These are phyloP conservation scores for Ypsolopha scabrella DNA, from an alignment of 2,888 invertebrate species.

Conservation along the genomic window DNA sequence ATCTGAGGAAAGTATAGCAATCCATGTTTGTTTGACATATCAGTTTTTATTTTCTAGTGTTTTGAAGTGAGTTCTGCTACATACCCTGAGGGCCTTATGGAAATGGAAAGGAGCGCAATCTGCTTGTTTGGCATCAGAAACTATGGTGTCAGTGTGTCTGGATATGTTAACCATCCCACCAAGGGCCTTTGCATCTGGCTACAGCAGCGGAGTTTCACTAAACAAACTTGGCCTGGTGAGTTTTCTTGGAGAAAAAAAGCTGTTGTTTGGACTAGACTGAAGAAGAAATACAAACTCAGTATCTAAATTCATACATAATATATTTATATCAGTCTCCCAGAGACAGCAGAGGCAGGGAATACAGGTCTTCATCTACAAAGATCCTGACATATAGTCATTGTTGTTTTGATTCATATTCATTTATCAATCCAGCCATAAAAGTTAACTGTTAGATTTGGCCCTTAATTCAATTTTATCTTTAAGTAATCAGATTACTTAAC, in stretches of 20 bases:
- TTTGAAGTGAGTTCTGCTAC: slow-evolving; percentile 86
- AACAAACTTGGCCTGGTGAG: slow-evolving; percentile 93
- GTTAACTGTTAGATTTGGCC: too few relatives aligned
- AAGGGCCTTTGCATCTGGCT: slow-evolving; percentile 93
- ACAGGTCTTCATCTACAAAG: too few relatives aligned
- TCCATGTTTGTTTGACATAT: background rate
- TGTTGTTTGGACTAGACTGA: too few relatives aligned
- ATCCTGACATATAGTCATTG: too few relatives aligned
- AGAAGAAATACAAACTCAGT: too few relatives aligned
- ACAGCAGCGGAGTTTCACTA: slow-evolving; percentile 89
- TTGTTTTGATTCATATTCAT: too few relatives aligned
- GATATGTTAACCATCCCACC: slow-evolving; percentile 87
- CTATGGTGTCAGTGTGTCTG: slow-evolving; percentile 96
- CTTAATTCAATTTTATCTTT: too few relatives aligned
- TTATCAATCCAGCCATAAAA: too few relatives aligned
- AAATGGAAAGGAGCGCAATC: slow-evolving; percentile 94
- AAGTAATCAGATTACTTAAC: too few relatives aligned
- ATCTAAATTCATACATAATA: too few relatives aligned
- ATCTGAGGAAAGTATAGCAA: background rate
- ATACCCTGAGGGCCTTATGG: slow-evolving; percentile 67
- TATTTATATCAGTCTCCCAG: too few relatives aligned
- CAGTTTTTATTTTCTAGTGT: slow-evolving; percentile 67
- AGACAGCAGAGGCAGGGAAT: too few relatives aligned
- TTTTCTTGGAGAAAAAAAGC: background rate
- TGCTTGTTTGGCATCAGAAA: slow-evolving; percentile 94